Percentiles rank a stretch among this genome's conserved stretches.
Evolutionary conservation across 2,113 vertebrate species (phyloP).

Genomic region (Calypte anna): DNA sequence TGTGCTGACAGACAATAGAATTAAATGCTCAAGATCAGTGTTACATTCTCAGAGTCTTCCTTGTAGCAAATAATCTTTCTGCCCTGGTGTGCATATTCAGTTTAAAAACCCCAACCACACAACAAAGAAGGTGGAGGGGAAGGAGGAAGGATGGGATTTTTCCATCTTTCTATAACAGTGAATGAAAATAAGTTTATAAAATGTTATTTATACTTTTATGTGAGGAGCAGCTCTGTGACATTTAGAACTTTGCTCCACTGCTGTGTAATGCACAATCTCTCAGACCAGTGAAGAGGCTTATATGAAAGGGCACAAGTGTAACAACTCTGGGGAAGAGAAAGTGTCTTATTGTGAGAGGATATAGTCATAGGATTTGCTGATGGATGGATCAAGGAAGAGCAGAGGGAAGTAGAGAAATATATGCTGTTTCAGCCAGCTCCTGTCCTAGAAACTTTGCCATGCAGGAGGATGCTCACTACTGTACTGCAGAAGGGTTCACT

Average conservation of each 20-base stretch:
- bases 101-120: background rate
- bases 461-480: background rate
- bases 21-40: background rate
- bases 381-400: background rate
- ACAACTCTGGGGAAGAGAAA: background rate
- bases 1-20: background rate
- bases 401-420: background rate
- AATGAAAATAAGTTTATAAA: background rate
- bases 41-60: background rate
- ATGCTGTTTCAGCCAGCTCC: background rate
- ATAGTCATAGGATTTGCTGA: background rate
- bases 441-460: background rate
- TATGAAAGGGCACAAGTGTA: background rate
- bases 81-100: background rate
- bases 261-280: background rate
- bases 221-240: background rate
- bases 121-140: background rate
- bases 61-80: background rate
- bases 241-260: background rate
- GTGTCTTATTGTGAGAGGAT: background rate
- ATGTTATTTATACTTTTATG: background rate
- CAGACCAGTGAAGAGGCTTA: background rate
- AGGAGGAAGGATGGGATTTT: background rate
- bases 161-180: background rate
- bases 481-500: background rate